Evolutionary conservation across 92 coral and sea anemone genomes (phyloP), one percentile per base, ranked within the genome.

Genomic region (Parazoanthus swiftii): DNA sequence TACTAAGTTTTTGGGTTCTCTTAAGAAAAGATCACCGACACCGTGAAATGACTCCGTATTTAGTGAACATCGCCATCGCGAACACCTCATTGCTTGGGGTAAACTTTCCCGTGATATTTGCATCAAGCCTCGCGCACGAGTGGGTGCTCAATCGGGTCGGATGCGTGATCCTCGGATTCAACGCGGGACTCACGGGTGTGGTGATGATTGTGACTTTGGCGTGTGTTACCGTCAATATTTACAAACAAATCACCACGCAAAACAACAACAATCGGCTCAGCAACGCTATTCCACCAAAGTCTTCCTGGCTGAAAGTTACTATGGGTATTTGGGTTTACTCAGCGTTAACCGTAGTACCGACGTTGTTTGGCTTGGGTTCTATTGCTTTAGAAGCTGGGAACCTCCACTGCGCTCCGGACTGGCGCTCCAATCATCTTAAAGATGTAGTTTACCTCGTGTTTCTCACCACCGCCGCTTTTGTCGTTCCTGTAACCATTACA

Each of bases 351-450:
- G 77, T 91, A 90, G 42, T 91, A 3, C 93, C 93, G 25, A 88
- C 91, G 18, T 21, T 79, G 56, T n/a, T 81, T 14, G 93, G 93
- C 0, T 70, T 88, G 37, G 89, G 91, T 2, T 74, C 89, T 29
- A 91, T 88, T 51, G 73, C 76, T 0, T 43, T 81, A 0, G 93
- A 91, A 44, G 91, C 89, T 0, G 93, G 91, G 3, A 67, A 72
- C 16, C 89, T 91, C 3, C 85, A 91, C 38, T 91, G 93, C 81
- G 93, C 91, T 2, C 93, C 93, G 0, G 79, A 91, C 81, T 91
- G 93, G 93, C 87, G 89, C 15, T 81, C 91, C 15, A 48, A 63
- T 5, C 58, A 16, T 39, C 80, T 81, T 23, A 59, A 46, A 68
- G 89, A 85, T 23, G 37, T 86, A 1, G 50, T 46, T 44, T 90